Percentiles rank a stretch among this genome's conserved stretches.
Conservation (phyloP, 2,113 vertebrate species). For the Engystomops pustulosus region DNA sequence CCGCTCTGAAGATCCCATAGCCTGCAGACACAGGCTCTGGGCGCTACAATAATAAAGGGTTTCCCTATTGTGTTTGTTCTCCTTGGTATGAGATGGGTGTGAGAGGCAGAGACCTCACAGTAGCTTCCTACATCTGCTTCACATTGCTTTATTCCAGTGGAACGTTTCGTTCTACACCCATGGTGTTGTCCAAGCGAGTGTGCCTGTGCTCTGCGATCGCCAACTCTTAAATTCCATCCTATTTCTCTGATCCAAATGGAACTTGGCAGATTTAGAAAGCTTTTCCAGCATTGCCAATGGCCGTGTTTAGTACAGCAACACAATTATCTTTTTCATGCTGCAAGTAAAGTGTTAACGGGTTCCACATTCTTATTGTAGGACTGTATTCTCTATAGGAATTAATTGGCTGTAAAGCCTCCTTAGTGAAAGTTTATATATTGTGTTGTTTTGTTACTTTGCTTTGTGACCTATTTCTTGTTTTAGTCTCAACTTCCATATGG, state of each 20-base stretch:
- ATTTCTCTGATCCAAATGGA: constrained; percentile 42
- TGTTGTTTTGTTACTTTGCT: too few relatives aligned
- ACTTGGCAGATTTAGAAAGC: constrained; percentile 34
- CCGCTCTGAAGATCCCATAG: background rate
- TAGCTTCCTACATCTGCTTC: constrained; percentile 9
- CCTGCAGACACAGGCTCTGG: background rate
- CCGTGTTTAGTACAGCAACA: background rate
- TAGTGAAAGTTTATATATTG: too few relatives aligned
- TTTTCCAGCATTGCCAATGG: background rate
- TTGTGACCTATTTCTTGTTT: too few relatives aligned
- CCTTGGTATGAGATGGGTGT: background rate
- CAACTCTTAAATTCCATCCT: constrained; percentile 38
- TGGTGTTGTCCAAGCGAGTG: background rate
- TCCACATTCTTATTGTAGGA: background rate
- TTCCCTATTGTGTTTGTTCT: background rate
- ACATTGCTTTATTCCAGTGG: background rate
- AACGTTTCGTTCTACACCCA: constrained; percentile 20
- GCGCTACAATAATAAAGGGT: background rate
- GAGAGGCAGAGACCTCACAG: background rate
- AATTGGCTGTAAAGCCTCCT: too few relatives aligned
- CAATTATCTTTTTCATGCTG: background rate
- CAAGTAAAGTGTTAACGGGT: background rate
- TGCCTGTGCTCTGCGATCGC: background rate
- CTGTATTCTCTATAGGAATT: background rate
- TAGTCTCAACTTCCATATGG: too few relatives aligned